Evolutionary conservation across 1,140 invertebrate species (phyloP), one percentile per base, ranked within the genome.

Genomic region (Drosophila tani): DNA sequence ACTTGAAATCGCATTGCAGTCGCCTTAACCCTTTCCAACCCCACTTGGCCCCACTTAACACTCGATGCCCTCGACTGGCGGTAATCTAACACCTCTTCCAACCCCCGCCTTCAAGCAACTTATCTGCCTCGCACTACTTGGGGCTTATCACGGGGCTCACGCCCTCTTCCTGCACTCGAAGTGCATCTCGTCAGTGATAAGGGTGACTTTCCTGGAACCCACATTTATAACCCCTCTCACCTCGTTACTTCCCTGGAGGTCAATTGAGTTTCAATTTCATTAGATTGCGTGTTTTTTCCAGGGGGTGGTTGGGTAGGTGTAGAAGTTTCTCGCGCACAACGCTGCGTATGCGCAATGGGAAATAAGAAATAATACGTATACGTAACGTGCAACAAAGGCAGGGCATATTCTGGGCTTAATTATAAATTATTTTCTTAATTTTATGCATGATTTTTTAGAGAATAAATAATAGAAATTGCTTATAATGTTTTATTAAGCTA

Each of bases 1-100:
- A 24, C 56, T 45, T 19, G 24, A n/a, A 29, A 15, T 14, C 15
- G 24, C 56, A 43, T 63, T 38, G 29, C 41, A 66, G 2, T 46
- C 41, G n/a, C 64, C 41, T 27, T 62, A 66, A 62, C 35, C 40
- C 57, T 32, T 6, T 11, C 3, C 11, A 24, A 45, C 63, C 67
- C 49, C 63, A 69, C 19, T 69, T 70, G 19, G 63, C 67, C 40
- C 67, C 67, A 70, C 49, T 70, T 70, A 56, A 35, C 64, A 68
- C 47, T 17, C 9, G 19, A 40, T 45, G 63, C 67, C 63, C 63
- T 70, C 49, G 17, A 27, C n/a, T 27, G 38, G 41, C 38, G 27
- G 1, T 29, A 4, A 29, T 45, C 8, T 9, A 14, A 7, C 29
- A 49, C 47, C 38, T 35, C 8, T 45, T n/a, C 19, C 19, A 53